Percentiles rank a stretch among this genome's conserved stretches.
Evolutionary conservation across 2,113 vertebrate genomes (phyloP).

Genomic region (Rhagologus leucostigma): DNA sequence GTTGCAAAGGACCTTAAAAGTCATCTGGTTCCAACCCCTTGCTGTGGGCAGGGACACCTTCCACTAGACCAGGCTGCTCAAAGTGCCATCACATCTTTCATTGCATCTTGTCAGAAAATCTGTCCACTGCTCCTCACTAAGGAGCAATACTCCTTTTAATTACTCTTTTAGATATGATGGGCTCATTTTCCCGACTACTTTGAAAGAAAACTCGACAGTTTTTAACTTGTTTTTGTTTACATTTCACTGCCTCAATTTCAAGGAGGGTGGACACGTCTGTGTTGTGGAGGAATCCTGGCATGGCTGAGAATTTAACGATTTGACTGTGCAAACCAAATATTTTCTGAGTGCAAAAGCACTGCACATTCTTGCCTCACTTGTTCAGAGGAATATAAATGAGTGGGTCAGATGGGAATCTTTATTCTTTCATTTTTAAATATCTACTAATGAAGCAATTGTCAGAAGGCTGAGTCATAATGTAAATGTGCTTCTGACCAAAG

Average conservation of each 20-base stretch:
- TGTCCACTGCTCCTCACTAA: background rate
- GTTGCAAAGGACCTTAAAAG: background rate
- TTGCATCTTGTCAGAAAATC: background rate
- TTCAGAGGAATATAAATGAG: background rate
- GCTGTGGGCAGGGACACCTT: background rate
- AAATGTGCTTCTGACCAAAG: background rate
- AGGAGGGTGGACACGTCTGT: rapidly evolving
- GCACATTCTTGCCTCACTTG: background rate
- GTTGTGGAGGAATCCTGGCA: background rate
- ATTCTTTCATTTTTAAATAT: background rate
- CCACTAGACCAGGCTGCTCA: background rate
- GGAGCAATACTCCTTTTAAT: background rate
- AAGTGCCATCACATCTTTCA: background rate
- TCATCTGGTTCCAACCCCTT: rapidly evolving
- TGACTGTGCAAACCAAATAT: background rate
- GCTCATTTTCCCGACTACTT: background rate
- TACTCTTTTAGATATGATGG: background rate
- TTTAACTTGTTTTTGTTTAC: background rate
- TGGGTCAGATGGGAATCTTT: background rate
- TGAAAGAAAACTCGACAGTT: background rate
- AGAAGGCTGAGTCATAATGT: background rate
- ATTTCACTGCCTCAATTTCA: background rate
- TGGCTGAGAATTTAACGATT: background rate
- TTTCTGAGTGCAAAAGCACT: background rate
- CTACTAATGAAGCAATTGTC: background rate